Base-by-base conservation (phyloP, 2,888 invertebrate species). In the Hermaeophaga mercurialis region DNA sequence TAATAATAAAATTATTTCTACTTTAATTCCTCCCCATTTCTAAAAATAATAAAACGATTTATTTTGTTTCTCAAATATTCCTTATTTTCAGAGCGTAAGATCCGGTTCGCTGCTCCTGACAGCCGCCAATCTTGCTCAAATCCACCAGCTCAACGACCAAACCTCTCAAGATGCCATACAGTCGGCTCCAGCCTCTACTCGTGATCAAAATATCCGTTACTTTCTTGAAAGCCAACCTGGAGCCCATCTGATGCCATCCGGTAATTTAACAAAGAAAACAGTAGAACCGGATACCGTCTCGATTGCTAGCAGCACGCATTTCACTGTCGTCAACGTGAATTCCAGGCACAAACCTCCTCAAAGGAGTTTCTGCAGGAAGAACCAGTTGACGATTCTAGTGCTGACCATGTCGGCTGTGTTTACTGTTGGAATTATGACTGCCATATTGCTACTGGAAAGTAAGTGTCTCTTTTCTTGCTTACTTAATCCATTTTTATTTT, bases 401-500 rank as follows among this genome's bases (percentile, higher is more conserved):
- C 82, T 90, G 73, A 88, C 89, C 47, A 91, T 91, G 89, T 90
- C 90, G 66, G 85, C 88, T 68, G 80, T 91, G 65, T 89, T 92
- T 75, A 85, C 91, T 66, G 82, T 91, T 70, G 90, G 90, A 70
- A 88, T 92, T 70, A 80, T 90, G 64, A 86, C 87, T 36, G 91
- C 90, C 70, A 86, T 92, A 74, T 88, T 90, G 78, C 87, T 89
- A 70, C 85, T 92, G 76, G 91, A 92, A 82, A 87, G 92, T 92
- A 77, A 88, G 91, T 86, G 3, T 12, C 6, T 33, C 7, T 33
- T n/a, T n/a, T n/a, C n/a, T n/a, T n/a, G n/a, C n/a, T n/a, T n/a
- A n/a, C n/a, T n/a, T n/a, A n/a, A n/a, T n/a, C n/a, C n/a, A n/a
- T n/a, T n/a, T n/a, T n/a, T n/a, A n/a, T n/a, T n/a, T n/a, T n/a